A percentile compares a stretch with the other conserved stretches of the same genome.
Evolutionary conservation across 2,797 vertebrate species (phyloP).

Genomic region (Pachyuromys duprasi): DNA sequence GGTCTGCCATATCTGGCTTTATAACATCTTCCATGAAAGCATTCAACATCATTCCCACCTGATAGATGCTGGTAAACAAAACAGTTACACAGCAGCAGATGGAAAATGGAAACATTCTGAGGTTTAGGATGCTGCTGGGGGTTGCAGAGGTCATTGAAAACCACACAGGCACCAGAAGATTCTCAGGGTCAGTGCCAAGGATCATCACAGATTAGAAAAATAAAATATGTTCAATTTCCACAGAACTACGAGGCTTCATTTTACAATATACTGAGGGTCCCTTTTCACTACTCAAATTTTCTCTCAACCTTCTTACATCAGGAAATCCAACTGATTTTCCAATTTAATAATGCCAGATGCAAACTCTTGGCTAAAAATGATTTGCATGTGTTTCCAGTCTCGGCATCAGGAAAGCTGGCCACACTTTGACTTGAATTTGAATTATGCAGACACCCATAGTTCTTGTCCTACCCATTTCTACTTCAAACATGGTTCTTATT

Average conservation of each 20-base stretch:
- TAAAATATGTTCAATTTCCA: neutral
- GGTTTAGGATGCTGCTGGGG: neutral
- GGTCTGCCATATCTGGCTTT: neutral
- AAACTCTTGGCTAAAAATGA: constrained; percentile 7
- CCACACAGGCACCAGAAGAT: rapidly evolving
- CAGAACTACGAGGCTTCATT: neutral
- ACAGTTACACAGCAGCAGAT: neutral
- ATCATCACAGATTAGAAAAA: neutral
- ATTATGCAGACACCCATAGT: neutral
- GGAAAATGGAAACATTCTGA: constrained; percentile 24
- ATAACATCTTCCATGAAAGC: neutral
- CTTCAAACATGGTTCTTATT: neutral
- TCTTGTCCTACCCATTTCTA: neutral
- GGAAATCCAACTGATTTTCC: neutral
- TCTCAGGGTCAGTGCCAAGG: neutral
- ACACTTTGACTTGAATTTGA: constrained; percentile 21
- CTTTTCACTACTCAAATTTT: neutral
- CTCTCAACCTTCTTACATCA: neutral
- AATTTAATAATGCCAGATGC: neutral
- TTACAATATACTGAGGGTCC: neutral
- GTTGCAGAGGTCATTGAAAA: neutral
- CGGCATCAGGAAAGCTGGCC: neutral
- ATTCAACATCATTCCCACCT: constrained; percentile 17
- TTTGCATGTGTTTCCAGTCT: neutral
- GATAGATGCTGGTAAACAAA: constrained; percentile 61